Conservation (phyloP, 2,888 invertebrate genomes). For the Galeopsomyia nigrocyanea region DNA sequence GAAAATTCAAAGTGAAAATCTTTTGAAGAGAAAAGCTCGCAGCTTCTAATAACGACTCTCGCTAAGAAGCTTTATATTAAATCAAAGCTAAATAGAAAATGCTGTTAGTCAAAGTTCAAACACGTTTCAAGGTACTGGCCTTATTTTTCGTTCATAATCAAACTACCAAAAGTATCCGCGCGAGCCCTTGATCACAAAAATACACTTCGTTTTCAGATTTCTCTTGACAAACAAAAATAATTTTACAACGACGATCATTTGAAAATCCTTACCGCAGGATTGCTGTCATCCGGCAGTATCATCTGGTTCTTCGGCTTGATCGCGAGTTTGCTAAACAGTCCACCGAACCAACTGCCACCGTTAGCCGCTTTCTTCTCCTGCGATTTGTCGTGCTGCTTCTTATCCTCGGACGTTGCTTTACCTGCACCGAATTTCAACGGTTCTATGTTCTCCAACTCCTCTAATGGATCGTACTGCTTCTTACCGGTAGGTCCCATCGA, state of each 20-base stretch:
- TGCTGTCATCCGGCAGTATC: slow-evolving; percentile 95
- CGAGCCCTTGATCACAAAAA: slow-evolving; percentile 61
- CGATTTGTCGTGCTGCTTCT: slow-evolving; percentile 54
- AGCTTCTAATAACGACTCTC: not conserved
- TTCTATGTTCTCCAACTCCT: slow-evolving; percentile 66
- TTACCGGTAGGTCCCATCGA: slow-evolving; percentile 63
- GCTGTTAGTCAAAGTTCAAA: slow-evolving; percentile 31
- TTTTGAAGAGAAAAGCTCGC: not conserved
- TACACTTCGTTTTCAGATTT: not conserved
- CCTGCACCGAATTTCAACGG: slow-evolving; percentile 46
- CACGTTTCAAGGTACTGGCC: slow-evolving; percentile 57
- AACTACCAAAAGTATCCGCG: slow-evolving; percentile 64
- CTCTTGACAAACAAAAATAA: not conserved
- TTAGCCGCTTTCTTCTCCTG: slow-evolving; percentile 65
- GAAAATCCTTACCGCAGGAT: slow-evolving; percentile 81
- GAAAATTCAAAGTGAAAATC: not conserved
- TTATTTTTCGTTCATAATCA: slow-evolving; percentile 54
- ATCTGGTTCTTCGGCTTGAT: slow-evolving; percentile 92
- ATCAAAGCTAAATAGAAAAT: slow-evolving; percentile 15
- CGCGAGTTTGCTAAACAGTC: slow-evolving; percentile 86
- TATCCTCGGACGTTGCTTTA: slow-evolving; percentile 48
- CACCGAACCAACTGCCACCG: slow-evolving; percentile 84
- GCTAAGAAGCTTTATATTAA: slow-evolving; percentile 17
- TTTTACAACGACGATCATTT: too few species aligned
- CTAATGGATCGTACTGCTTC: slow-evolving; percentile 66